Base-by-base conservation (phyloP, 1,140 invertebrate genomes). In the Pogonognathellus flavescens region DNA sequence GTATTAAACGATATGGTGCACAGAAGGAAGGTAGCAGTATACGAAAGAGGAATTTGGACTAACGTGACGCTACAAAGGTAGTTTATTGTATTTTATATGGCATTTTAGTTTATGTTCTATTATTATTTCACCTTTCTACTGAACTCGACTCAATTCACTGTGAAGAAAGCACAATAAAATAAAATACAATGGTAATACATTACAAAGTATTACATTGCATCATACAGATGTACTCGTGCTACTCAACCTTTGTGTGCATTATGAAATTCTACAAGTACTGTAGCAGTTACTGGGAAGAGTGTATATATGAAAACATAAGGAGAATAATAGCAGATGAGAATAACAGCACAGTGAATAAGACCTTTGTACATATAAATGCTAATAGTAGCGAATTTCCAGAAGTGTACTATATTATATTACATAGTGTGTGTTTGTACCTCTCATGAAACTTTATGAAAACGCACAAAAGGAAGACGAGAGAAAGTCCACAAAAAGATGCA, bases 11-110 rank as follows among this genome's bases (percentile, higher is more conserved):
- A 66, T 66, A 66, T 31, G 62, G 22, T 66, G 25, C 25, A 20
- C 20, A 20, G 14, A 11, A 20, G 59, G 31, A 41, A 41, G 31
- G 31, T 41, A 18, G 18, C 9, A 18, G 18, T n/a, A 60, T 60
- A 22, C 25, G 14, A 66, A 25, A 66, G 53, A 2, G 53, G 53
- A 55, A 55, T 55, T 0, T 76, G 62, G 16, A 49, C 13, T 76
- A 76, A 18, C 31, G 62, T 25, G 62, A 25, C 10, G 70, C 31
- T 25, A 49, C 31, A 50, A 31, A 25, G 31, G 66, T 70, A 70
- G 66, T 70, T 70, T 76, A 76, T 76, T 76, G 70, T 50, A 18
- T 76, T 76, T 76, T 76, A 76, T 76, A 76, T 76, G 70, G 70
- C 2, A 76, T 25, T 76, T 25, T 76, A 76, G 70, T 76, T 76